Base-by-base conservation (phyloP, 2,888 invertebrate species). In the Lissonota sp. region DNA sequence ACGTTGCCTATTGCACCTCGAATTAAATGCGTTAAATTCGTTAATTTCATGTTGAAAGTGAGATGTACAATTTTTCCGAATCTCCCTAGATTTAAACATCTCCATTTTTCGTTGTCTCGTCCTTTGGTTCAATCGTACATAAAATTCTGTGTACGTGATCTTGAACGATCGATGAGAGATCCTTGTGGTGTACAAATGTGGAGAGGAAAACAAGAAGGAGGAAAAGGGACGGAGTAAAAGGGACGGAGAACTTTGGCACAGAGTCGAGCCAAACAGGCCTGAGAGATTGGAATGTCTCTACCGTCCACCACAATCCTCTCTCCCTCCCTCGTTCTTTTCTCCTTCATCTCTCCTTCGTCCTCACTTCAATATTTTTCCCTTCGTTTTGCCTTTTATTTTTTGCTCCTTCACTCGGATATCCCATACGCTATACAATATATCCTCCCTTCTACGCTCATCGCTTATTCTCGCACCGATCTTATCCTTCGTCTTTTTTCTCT, bases 241-340 rank as follows among this genome's bases (percentile, higher is more conserved):
- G 72, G 6, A 57, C 55, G 57, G 14, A 51, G 16, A 55, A 88
- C 86, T 88, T 26, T 87, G 85, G 83, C 83, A 87, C 87, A 86
- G 26, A 26, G 80, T 85, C 86, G 81, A 84, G 85, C 86, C 67
- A 58, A 26, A 71, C 80, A 79, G 83, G 84, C 88, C 86, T 88
- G 90, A 90, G 90, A 91, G 91, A 91, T 91, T 91, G 92, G 92
- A 92, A 92, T 91, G 90, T 91, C 89, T 91, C 90, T 91, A 89
- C 87, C 87, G 88, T 89, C 88, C 89, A 78, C 79, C 74, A 64
- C 58, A 14, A 39, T 66, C 58, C 40, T 49, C 60, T 58, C 37
- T 66, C 58, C 74, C 57, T 26, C 14, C 55, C 44, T 60, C 64
- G 57, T 55, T 62, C 51, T 73, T 73, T 40, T 63, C 71, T 60